Evolutionary conservation across 2,797 vertebrate species (phyloP), one percentile per base, ranked within the genome.

Genomic region (Xenopus petersii): DNA sequence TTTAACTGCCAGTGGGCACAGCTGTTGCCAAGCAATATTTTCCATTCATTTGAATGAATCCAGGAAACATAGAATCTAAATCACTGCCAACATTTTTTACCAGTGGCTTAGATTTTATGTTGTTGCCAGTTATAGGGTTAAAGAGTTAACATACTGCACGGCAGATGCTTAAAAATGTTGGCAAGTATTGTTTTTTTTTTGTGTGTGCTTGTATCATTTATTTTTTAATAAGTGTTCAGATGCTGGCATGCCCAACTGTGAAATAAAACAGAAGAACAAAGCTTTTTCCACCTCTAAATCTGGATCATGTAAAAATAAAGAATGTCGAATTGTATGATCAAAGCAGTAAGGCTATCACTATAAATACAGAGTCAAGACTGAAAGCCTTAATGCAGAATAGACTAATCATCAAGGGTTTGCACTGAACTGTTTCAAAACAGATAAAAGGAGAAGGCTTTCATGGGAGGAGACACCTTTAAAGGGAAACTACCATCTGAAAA

Each of bases 311-410:
- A 77, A 83, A 83, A 83, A 82, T 71, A 85, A 84, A 83, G 67
- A 83, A 80, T 81, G 79, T 68, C 77, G 80, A 82, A 83, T 77
- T 66, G 79, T 71, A 88, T 85, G 84, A 86, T 85, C 82, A 87
- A 89, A 88, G 89, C 83, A 89, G 77, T 89, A 83, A 89, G 84
- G 86, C 81, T 88, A 86, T 84, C 84, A 89, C 84, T 87, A 84
- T 82, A 92, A 82, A 89, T 81, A 91, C 82, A 89, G 81, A 84
- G 80, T 82, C 86, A 91, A 93, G 90, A 92, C 88, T 90, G 92
- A 91, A 89, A 92, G 87, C 88, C 90, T 83, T 82, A 85, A 92
- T 92, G 91, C 87, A 92, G 91, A 87, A 75, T 84, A 82, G 65
- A 49, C 80, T 85, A 70, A 76, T 81, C 81, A 87, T 5, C 48